These are phyloP conservation scores for Menura novaehollandiae DNA, from an alignment of 2,113 vertebrate genomes.

Conservation along the genomic window DNA sequence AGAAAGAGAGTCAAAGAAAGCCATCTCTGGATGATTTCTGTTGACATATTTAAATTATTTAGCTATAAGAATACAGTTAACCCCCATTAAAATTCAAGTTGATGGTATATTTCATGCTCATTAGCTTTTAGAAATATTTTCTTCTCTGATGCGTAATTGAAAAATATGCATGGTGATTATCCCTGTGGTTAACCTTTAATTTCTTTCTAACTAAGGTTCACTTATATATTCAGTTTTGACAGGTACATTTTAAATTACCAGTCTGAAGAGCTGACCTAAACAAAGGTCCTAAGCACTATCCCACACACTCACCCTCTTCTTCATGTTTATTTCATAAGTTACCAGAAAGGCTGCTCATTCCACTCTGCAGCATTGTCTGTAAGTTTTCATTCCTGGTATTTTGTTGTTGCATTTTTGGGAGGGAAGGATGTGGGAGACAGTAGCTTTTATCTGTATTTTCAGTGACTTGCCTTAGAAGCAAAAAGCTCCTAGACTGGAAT, in stretches of 20 bases:
- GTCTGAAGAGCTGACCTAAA: neutral
- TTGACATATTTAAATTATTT: slow-evolving; percentile 26
- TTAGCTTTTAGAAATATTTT: slow-evolving; percentile 5
- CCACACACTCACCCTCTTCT: neutral
- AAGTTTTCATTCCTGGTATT: neutral
- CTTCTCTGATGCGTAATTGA: neutral
- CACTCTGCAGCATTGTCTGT: neutral
- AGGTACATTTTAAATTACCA: neutral
- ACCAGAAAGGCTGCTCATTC: neutral
- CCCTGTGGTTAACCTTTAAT: neutral
- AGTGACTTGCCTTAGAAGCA: neutral
- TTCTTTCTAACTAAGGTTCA: neutral
- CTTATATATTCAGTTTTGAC: neutral
- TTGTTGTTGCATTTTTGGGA: neutral
- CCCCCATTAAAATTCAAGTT: neutral
- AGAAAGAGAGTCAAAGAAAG: neutral
- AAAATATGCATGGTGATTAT: neutral
- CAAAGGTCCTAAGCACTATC: neutral
- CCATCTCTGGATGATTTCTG: slow-evolving; percentile 2
- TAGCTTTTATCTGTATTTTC: neutral
- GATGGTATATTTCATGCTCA: neutral
- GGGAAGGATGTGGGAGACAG: neutral
- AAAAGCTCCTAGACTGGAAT: neutral
- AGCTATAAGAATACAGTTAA: neutral
- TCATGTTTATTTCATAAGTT: slow-evolving; percentile 28